A percentile compares a stretch with the other conserved stretches of the same genome.
These are phyloP conservation scores for Reticulitermes speratus DNA, from an alignment of 1,140 invertebrate genomes.

Conservation along the genomic window DNA sequence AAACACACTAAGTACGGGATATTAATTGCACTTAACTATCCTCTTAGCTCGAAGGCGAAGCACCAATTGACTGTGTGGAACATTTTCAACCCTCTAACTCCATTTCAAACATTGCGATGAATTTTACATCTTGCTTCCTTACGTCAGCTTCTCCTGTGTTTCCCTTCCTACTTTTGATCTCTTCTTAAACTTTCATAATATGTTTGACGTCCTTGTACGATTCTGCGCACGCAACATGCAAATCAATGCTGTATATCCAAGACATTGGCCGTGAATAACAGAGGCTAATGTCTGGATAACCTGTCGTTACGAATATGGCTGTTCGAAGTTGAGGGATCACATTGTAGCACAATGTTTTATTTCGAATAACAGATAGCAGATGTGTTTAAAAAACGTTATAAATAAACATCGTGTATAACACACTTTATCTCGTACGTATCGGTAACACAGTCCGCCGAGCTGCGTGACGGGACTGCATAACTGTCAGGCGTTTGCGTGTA, in stretches of 20 bases:
- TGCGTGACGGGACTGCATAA: conserved; percentile 3
- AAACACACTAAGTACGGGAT: neutral
- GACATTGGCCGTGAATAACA: neutral
- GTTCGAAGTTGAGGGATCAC: neutral
- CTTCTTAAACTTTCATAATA: neutral
- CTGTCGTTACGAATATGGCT: neutral
- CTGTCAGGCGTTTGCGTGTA: neutral
- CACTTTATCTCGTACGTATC: neutral
- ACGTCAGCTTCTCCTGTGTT: neutral
- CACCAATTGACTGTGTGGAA: neutral
- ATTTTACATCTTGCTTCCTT: neutral
- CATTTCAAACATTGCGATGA: neutral
- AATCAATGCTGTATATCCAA: neutral
- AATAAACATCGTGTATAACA: neutral
- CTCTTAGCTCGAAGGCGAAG: neutral
- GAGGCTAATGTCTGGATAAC: neutral
- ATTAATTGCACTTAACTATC: neutral
- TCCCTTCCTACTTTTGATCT: neutral
- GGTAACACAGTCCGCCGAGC: neutral
- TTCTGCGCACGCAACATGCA: neutral
- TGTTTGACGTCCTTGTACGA: neutral
- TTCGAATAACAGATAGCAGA: neutral
- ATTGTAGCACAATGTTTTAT: neutral
- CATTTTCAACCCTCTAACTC: neutral
- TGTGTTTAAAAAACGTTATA: neutral